Evolutionary conservation across 2,888 invertebrate species (phyloP).

Genomic region (Pseudococcus longispinus): DNA sequence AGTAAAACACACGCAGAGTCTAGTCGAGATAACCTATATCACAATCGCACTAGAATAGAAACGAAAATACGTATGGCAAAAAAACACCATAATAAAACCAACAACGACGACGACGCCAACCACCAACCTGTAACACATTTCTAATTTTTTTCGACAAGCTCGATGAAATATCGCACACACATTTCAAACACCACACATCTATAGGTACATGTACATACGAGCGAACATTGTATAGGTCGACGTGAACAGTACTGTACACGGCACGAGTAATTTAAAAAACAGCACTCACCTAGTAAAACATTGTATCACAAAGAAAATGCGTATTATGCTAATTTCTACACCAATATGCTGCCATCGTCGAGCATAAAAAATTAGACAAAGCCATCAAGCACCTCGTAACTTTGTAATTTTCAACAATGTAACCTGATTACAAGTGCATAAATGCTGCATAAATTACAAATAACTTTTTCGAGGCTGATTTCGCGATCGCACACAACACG

Average conservation of each 20-base stretch:
- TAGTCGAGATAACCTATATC: not conserved
- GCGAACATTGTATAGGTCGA: too few relatives aligned
- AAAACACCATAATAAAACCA: not conserved
- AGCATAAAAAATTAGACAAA: constrained; percentile 24
- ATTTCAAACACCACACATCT: not conserved
- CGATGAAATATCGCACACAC: not conserved
- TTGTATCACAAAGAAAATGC: constrained; percentile 12
- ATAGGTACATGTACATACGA: too few relatives aligned
- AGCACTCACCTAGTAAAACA: constrained; percentile 15
- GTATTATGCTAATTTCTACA: constrained; percentile 7
- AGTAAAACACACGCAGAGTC: not conserved
- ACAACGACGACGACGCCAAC: not conserved
- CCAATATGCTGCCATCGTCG: not conserved
- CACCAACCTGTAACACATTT: not conserved
- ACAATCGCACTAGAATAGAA: not conserved
- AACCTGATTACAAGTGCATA: constrained; percentile 10
- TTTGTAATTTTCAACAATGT: constrained; percentile 33
- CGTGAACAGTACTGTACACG: not conserved
- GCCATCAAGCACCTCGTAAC: constrained; percentile 15
- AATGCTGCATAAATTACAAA: not conserved
- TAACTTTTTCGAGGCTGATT: not conserved
- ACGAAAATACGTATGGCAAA: not conserved
- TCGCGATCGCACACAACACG: not conserved
- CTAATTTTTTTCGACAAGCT: not conserved
- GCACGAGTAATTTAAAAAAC: not conserved